Conservation (phyloP, 1,140 invertebrate genomes). For the Halictus rubicundus region DNA sequence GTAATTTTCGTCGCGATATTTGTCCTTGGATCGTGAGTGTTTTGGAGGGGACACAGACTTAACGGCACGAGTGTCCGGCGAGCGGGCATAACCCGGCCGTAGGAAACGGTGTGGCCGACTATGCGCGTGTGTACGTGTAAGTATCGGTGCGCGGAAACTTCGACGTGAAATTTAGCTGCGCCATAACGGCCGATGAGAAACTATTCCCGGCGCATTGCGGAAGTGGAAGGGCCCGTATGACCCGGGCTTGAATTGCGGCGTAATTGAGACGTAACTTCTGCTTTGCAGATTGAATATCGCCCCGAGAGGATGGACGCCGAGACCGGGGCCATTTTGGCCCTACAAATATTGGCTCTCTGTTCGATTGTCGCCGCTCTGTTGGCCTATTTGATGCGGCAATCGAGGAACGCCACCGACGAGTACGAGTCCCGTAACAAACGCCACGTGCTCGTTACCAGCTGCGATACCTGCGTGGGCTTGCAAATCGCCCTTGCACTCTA, state of each 20-base stretch:
- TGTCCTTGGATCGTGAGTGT: background rate
- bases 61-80: background rate
- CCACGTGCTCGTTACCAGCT: slow-evolving; percentile 87
- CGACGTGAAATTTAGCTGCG: background rate
- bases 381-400: slow-evolving; percentile 87
- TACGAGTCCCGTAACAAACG: slow-evolving; percentile 74
- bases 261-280: slow-evolving; percentile 38
- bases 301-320: slow-evolving; percentile 85
- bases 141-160: background rate
- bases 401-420: slow-evolving; percentile 81
- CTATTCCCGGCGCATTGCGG: slow-evolving; percentile 27
- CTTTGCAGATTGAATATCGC: slow-evolving; percentile 41
- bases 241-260: slow-evolving; percentile 9
- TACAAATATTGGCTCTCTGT: slow-evolving; percentile 88
- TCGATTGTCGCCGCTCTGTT: slow-evolving; percentile 89
- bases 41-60: background rate
- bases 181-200: background rate
- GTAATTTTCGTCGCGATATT: background rate
- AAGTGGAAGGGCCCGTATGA: slow-evolving; percentile 8
- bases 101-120: too few species aligned
- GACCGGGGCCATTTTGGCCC: slow-evolving; percentile 87
- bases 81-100: too few species aligned
- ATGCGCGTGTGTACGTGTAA: too few species aligned
- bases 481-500: slow-evolving; percentile 82
- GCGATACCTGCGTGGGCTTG: slow-evolving; percentile 87